A percentile compares a stretch with the other conserved stretches of the same genome.
Evolutionary conservation across 2,888 invertebrate genomes (phyloP).

Genomic region (Agapostemon virescens): DNA sequence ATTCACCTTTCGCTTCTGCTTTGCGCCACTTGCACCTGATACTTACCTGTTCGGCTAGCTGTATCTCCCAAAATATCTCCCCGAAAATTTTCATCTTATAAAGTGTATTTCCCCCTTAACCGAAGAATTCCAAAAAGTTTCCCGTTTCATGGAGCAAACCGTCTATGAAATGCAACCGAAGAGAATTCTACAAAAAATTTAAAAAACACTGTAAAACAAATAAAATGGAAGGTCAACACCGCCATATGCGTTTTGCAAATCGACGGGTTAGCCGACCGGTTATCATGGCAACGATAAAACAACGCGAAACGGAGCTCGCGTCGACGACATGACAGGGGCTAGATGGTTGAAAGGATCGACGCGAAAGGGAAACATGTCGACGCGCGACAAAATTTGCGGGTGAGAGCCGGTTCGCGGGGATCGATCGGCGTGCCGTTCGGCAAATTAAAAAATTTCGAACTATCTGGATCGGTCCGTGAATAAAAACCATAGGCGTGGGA

Average conservation of each 20-base stretch:
- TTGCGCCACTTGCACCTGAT: too few species aligned
- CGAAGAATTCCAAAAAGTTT: too few species aligned
- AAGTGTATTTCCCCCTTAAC: too few species aligned
- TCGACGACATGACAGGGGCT: background rate
- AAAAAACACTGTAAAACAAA: too few species aligned
- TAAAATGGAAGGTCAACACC: too few species aligned
- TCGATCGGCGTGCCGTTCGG: background rate
- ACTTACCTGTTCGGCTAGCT: too few species aligned
- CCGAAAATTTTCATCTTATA: too few species aligned
- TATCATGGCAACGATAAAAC: background rate
- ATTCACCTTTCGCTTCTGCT: too few species aligned
- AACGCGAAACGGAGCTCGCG: background rate
- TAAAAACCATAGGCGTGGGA: background rate
- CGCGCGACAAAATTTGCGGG: background rate
- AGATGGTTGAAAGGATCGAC: background rate
- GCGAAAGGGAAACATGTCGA: background rate
- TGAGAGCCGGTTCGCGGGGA: background rate
- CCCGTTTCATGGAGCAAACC: too few species aligned
- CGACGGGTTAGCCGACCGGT: background rate
- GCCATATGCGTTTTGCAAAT: background rate
- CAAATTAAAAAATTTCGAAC: slow-evolving; percentile 4
- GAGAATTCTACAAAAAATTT: background rate
- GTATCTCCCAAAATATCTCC: too few species aligned
- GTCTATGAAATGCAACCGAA: background rate
- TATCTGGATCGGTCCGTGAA: slow-evolving; percentile 8